Conservation (phyloP, 2,888 invertebrate species). For the Tetrapedia diversipes region DNA sequence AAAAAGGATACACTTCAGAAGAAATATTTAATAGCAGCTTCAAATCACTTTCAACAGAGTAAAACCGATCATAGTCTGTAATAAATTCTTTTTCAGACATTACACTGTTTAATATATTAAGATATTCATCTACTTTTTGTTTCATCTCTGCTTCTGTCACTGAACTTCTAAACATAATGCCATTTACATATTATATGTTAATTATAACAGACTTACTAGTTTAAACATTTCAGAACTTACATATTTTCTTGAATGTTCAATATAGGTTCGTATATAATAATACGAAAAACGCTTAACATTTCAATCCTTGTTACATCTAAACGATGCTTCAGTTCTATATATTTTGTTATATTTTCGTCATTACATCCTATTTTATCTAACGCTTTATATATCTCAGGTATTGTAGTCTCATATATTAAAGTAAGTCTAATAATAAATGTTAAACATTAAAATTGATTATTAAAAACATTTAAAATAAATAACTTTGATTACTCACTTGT, state of each 20-base stretch:
- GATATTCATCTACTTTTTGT: constrained; percentile 80
- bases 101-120: constrained; percentile 83
- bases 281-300: constrained; percentile 82
- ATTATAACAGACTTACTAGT: constrained; percentile 16
- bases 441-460: constrained; percentile 5
- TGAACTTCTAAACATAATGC: constrained; percentile 60
- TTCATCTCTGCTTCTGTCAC: constrained; percentile 73
- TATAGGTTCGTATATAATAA: constrained; percentile 80
- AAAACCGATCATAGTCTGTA: constrained; percentile 87
- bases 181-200: not conserved
- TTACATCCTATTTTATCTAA: constrained; percentile 83
- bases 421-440: constrained; percentile 87
- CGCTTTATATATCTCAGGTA: constrained; percentile 88
- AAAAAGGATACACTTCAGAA: constrained; percentile 88
- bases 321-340: constrained; percentile 82
- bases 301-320: constrained; percentile 84
- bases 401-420: constrained; percentile 89
- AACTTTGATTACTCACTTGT: constrained; percentile 77
- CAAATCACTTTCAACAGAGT: constrained; percentile 88
- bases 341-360: constrained; percentile 81
- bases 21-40: constrained; percentile 86
- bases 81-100: constrained; percentile 86
- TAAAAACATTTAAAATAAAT: constrained; percentile 4
- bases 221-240: constrained; percentile 74
- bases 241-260: constrained; percentile 72